These are phyloP conservation scores for Halcyon senegalensis DNA, from an alignment of 2,113 vertebrate genomes.

Conservation along the genomic window DNA sequence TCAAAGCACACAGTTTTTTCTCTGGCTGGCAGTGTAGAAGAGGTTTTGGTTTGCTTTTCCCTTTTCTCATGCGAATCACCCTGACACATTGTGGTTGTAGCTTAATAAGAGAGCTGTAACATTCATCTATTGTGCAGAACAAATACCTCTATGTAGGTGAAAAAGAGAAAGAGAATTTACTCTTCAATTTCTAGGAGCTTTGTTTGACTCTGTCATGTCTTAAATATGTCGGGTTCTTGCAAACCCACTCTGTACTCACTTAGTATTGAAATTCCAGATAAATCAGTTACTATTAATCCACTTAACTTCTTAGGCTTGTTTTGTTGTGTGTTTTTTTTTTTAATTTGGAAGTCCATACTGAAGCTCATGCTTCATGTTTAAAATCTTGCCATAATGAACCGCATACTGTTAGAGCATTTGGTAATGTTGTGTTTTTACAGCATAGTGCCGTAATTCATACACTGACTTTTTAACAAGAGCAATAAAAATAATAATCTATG, in stretches of 20 bases:
- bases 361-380: background rate
- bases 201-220: background rate
- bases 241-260: background rate
- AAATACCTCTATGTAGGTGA: background rate
- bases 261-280: background rate
- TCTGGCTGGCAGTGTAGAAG: background rate
- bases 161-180: background rate
- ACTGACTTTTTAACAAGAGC: constrained; percentile 61
- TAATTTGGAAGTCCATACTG: background rate
- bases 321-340: background rate
- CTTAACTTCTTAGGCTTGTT: background rate
- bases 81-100: background rate
- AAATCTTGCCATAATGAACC: background rate
- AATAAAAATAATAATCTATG: constrained; percentile 64
- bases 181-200: background rate
- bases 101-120: background rate
- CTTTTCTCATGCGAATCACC: background rate
- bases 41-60: background rate
- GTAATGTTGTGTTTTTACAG: constrained; percentile 47
- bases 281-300: background rate
- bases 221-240: background rate
- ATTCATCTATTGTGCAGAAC: background rate
- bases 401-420: constrained; percentile 26
- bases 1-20: background rate
- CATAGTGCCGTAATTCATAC: constrained; percentile 23